Evolutionary conservation across 2,113 vertebrate genomes (phyloP).

Genomic region (Melierax canorus): DNA sequence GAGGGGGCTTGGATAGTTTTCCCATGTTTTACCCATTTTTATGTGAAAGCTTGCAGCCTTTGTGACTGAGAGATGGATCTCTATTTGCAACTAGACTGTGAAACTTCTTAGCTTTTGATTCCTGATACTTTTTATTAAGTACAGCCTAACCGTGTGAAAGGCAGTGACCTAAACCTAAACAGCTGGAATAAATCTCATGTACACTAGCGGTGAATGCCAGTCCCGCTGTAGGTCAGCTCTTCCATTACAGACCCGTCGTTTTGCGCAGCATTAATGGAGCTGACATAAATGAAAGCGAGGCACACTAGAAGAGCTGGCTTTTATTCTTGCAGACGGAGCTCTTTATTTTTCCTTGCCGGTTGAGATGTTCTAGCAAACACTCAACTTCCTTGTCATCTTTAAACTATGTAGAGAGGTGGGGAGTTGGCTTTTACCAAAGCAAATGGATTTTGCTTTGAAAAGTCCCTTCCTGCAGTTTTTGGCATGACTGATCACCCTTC

Average conservation of each 20-base stretch:
- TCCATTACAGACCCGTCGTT: neutral
- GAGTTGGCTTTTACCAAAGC: neutral
- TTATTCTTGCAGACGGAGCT: neutral
- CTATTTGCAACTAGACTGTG: neutral
- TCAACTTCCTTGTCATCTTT: neutral
- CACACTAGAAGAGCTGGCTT: neutral
- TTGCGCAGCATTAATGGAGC: neutral
- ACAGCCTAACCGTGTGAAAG: neutral
- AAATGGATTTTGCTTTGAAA: neutral
- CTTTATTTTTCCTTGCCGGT: neutral
- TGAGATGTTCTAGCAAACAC: neutral
- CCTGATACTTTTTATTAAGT: neutral
- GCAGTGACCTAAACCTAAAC: neutral
- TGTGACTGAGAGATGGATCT: neutral
- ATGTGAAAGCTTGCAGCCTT: neutral
- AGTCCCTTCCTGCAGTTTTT: conserved; percentile 5
- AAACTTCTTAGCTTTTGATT: neutral
- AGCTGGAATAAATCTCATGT: conserved; percentile 1
- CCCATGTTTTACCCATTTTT: neutral
- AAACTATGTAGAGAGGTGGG: neutral
- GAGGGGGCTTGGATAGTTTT: neutral
- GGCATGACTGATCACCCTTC: neutral
- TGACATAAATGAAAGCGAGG: neutral
- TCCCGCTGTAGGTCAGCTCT: neutral
- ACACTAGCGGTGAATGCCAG: neutral